A percentile compares a stretch with the other conserved stretches of the same genome.
phyloP scores from a whole-genome alignment of 2,888 invertebrate genomes.

The Neoitamus cyanurus region DNA sequence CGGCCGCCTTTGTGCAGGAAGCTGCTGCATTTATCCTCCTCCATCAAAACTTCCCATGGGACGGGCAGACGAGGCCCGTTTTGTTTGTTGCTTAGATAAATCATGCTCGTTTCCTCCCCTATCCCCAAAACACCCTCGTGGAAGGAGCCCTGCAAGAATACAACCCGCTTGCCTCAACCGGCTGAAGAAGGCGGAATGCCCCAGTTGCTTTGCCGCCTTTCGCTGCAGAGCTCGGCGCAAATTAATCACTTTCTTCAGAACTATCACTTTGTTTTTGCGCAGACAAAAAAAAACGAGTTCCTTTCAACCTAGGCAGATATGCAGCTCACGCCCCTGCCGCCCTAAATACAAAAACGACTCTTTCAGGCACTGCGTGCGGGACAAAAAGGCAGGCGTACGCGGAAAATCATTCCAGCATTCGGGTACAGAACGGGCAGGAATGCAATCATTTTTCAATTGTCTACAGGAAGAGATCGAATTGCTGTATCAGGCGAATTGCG shows the following conservation, averaged over 20 bases:
- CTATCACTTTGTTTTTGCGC: background rate
- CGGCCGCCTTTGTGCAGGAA: background rate
- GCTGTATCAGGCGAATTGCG: background rate
- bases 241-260: conserved; percentile 23
- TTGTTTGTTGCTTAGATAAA: background rate
- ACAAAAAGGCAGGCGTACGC: background rate
- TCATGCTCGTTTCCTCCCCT: background rate
- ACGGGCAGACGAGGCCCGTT: background rate
- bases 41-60: background rate
- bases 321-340: background rate
- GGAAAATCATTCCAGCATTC: background rate
- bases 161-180: background rate
- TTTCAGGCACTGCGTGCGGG: background rate
- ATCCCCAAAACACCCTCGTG: background rate
- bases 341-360: background rate
- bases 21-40: background rate
- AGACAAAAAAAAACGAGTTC: background rate
- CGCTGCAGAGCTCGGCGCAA: background rate
- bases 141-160: background rate
- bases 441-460: conserved; percentile 31
- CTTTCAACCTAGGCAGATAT: background rate
- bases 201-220: conserved; percentile 3
- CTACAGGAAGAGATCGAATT: conserved; percentile 3
- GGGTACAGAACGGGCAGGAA: background rate
- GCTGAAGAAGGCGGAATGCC: background rate